These are phyloP conservation scores for Trichacis sp. DNA, from an alignment of 2,888 invertebrate genomes.

Conservation along the genomic window DNA sequence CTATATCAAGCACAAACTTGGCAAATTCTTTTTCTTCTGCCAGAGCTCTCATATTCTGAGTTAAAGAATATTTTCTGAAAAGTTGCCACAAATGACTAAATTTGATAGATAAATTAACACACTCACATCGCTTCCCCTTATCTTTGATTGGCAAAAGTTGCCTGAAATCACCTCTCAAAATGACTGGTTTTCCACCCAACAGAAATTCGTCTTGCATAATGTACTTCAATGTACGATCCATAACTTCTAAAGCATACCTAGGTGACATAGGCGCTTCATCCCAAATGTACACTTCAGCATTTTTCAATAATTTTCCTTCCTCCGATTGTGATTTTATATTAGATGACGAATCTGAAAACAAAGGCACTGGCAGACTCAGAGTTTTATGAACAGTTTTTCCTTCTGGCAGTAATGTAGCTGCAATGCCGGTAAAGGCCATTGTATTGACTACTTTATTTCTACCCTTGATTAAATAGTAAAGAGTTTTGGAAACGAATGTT, in stretches of 20 bases:
- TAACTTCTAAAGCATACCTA: constrained; percentile 36
- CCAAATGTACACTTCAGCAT: constrained; percentile 39
- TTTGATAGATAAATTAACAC: too few species aligned
- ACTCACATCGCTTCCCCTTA: constrained; percentile 10
- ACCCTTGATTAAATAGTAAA: not conserved
- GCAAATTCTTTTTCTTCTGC: too few species aligned
- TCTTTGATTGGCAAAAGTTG: constrained; percentile 12
- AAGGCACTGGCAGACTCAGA: not conserved
- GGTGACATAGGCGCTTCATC: constrained; percentile 45
- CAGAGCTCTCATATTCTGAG: too few species aligned
- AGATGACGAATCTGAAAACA: too few species aligned
- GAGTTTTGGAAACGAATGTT: too few species aligned
- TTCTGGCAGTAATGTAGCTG: constrained; percentile 46
- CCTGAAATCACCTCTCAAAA: too few species aligned
- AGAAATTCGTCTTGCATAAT: constrained; percentile 38
- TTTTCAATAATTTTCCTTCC: too few species aligned
- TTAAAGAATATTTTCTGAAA: too few species aligned
- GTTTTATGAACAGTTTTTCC: constrained; percentile 5
- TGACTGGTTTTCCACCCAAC: constrained; percentile 47
- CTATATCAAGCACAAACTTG: too few species aligned
- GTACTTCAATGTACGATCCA: constrained; percentile 39
- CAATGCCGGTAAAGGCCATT: too few species aligned
- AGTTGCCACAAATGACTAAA: too few species aligned
- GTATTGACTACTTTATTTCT: constrained; percentile 23
- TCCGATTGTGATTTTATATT: too few species aligned